These are phyloP conservation scores for Teinopalpus imperialis DNA, from an alignment of 2,888 invertebrate genomes.

Conservation along the genomic window DNA sequence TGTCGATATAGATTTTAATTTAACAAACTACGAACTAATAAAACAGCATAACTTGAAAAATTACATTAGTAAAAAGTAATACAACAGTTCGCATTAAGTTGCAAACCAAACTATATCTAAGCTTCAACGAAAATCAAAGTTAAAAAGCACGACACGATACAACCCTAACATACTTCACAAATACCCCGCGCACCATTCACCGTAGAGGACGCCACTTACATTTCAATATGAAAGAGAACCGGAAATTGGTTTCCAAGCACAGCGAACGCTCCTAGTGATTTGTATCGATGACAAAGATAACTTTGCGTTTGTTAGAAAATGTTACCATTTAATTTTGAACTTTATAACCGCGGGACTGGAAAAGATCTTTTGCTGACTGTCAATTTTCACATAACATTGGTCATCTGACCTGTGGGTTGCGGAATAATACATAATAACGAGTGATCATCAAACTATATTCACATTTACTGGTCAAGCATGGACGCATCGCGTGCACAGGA, in stretches of 20 bases:
- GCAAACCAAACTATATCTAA: too few relatives aligned
- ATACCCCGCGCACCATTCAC: slow-evolving; percentile 43
- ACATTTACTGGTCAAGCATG: slow-evolving; percentile 20
- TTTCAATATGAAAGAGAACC: slow-evolving; percentile 74
- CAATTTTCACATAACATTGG: slow-evolving; percentile 22
- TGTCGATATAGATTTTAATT: too few relatives aligned
- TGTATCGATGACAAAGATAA: slow-evolving; percentile 54
- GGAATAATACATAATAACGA: slow-evolving; percentile 26
- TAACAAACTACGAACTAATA: too few relatives aligned
- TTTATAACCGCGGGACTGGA: slow-evolving; percentile 27
- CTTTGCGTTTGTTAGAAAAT: slow-evolving; percentile 36
- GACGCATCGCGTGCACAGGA: slow-evolving; percentile 8
- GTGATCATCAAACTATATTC: slow-evolving; percentile 16
- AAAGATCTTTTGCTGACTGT: slow-evolving; percentile 8
- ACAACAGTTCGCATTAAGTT: too few relatives aligned
- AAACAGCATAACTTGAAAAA: too few relatives aligned
- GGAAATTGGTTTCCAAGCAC: slow-evolving; percentile 78
- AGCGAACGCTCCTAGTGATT: slow-evolving; percentile 68
- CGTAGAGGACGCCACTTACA: slow-evolving; percentile 63
- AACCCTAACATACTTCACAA: slow-evolving; percentile 34
- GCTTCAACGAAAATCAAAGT: too few relatives aligned
- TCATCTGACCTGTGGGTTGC: slow-evolving; percentile 25
- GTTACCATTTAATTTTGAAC: slow-evolving; percentile 37
- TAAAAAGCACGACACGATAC: background rate
- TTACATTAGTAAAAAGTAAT: too few relatives aligned